phyloP scores from a whole-genome alignment of 2,888 invertebrate genomes.

The Pollenia angustigena region DNA sequence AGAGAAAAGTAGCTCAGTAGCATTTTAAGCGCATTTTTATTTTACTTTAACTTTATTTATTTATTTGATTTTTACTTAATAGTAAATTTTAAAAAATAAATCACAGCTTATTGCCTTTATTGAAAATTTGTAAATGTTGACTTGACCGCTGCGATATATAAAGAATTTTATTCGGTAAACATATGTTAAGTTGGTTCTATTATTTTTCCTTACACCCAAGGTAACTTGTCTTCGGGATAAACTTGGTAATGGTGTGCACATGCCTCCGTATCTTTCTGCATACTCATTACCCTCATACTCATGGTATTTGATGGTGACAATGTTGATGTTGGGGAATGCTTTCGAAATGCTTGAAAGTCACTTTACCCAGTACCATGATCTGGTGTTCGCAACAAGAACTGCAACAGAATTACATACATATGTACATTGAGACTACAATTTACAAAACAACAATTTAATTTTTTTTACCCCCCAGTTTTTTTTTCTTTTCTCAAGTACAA shows the following conservation, averaged over 20 bases:
- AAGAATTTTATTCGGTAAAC: no score
- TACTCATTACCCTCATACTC: not conserved
- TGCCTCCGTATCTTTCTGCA: not conserved
- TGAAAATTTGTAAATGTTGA: no score
- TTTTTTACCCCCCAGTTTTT: not conserved
- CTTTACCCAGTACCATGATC: constrained; percentile 33
- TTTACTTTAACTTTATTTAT: no score
- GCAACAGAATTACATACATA: not conserved
- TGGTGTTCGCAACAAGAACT: not conserved
- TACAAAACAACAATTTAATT: constrained; percentile 20
- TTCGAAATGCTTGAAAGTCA: constrained; percentile 54
- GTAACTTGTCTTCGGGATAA: not conserved
- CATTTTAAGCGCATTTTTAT: no score
- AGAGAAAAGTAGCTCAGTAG: no score
- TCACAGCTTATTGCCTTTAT: no score
- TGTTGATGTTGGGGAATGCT: constrained; percentile 34
- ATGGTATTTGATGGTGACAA: constrained; percentile 21
- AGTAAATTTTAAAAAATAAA: no score
- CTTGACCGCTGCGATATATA: no score
- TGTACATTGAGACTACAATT: constrained; percentile 5
- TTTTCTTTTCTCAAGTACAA: not conserved
- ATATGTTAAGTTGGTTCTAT: no score
- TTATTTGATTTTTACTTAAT: no score
- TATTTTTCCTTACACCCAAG: not conserved
- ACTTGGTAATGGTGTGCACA: not conserved